Evolutionary conservation across 2,113 vertebrate species (phyloP).

Genomic region (Synchiropus splendidus): DNA sequence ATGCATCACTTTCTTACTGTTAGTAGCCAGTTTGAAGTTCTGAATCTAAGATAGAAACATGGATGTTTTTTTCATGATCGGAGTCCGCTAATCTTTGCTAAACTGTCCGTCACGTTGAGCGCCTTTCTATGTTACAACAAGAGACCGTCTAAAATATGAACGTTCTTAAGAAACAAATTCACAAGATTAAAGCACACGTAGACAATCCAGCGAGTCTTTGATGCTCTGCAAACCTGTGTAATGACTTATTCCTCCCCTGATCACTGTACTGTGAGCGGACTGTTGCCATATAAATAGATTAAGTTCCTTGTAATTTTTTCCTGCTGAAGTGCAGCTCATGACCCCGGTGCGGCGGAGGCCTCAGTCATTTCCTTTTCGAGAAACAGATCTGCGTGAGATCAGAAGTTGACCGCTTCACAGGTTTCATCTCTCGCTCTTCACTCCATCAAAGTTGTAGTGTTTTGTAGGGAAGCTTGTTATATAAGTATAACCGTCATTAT

Average conservation of each 20-base stretch:
- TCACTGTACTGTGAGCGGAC: conserved; percentile 42
- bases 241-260: conserved; percentile 33
- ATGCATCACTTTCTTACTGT: no score
- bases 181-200: no score
- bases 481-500: conserved; percentile 14
- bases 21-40: no score
- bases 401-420: conserved; percentile 45
- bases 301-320: conserved; percentile 51
- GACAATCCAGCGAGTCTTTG: no score
- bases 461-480: conserved; percentile 14
- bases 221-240: no score
- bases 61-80: no score
- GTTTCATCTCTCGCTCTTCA: conserved; percentile 46
- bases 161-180: no score
- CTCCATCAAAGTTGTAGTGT: conserved; percentile 22
- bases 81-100: no score
- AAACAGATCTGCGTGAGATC: conserved; percentile 44
- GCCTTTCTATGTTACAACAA: no score
- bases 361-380: conserved; percentile 62
- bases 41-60: no score
- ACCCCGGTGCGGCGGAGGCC: conserved; percentile 49
- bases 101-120: no score
- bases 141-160: no score
- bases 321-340: conserved; percentile 38
- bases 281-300: conserved; percentile 73